phyloP scores from a whole-genome alignment of 2,113 vertebrate species.

The Oceanites oceanicus region DNA sequence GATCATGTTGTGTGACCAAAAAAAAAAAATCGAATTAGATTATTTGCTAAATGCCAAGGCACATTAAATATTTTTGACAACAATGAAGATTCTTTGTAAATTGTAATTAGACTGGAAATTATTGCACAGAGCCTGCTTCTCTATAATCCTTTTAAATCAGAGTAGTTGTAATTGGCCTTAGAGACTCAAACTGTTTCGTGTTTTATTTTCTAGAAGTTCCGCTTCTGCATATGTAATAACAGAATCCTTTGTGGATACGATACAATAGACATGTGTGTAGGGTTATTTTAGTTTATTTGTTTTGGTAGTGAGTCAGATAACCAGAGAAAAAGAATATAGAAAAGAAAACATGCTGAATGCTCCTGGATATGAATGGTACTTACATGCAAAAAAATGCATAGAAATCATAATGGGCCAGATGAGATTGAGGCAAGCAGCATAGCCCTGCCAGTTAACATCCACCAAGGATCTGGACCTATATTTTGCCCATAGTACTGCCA shows the following conservation, averaged over 20 bases:
- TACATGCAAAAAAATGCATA: background rate
- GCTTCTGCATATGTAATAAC: constrained; percentile 72
- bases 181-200: constrained; percentile 68
- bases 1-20: constrained; percentile 71
- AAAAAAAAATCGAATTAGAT: constrained; percentile 65
- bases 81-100: constrained; percentile 76
- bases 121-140: constrained; percentile 71
- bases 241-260: constrained; percentile 56
- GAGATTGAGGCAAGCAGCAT: background rate
- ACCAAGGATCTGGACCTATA: background rate
- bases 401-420: background rate
- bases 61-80: constrained; percentile 76
- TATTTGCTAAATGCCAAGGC: constrained; percentile 74
- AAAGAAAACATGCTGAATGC: background rate
- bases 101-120: constrained; percentile 77
- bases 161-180: constrained; percentile 75
- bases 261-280: constrained; percentile 55
- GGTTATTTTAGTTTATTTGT: constrained; percentile 69
- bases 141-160: constrained; percentile 76
- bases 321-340: constrained; percentile 30
- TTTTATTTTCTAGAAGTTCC: constrained; percentile 73
- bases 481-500: background rate
- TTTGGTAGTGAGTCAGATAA: constrained; percentile 62
- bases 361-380: constrained; percentile 13
- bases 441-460: background rate